phyloP scores from a whole-genome alignment of 2,797 vertebrate genomes.

The Hippoglossus hippoglossus region DNA sequence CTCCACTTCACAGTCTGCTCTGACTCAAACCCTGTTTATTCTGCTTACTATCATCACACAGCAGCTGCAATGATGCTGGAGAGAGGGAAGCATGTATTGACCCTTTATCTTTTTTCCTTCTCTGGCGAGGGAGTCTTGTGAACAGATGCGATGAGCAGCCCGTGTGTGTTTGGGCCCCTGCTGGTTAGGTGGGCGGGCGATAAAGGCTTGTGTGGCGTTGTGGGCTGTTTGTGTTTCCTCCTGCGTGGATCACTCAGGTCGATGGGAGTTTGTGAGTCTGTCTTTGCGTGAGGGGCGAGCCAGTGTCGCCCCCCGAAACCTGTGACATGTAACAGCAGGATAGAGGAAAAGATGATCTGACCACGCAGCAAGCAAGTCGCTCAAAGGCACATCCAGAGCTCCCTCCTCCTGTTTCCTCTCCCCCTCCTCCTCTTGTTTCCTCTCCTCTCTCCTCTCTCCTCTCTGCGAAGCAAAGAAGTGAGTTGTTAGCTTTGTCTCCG shows the following conservation, averaged over 20 bases:
- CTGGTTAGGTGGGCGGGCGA: conserved; percentile 64
- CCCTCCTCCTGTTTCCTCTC: conserved; percentile 3
- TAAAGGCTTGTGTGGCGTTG: conserved; percentile 49
- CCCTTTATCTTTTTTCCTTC: not conserved
- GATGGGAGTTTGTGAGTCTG: conserved; percentile 32
- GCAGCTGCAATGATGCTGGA: conserved; percentile 5
- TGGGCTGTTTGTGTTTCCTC: conserved; percentile 22
- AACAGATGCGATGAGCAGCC: conserved; percentile 74
- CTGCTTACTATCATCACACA: not conserved
- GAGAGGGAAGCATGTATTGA: conserved; percentile 19
- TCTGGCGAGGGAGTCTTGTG: conserved; percentile 45
- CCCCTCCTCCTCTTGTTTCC: not conserved
- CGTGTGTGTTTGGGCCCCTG: conserved; percentile 63
- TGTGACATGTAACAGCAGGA: conserved; percentile 43
- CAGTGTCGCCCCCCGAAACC: too few species aligned
- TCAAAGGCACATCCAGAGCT: not conserved
- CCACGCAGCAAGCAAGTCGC: conserved; percentile 9
- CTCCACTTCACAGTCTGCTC: not conserved
- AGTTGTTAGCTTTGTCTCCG: not conserved
- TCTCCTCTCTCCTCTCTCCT: not conserved
- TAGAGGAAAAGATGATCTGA: conserved; percentile 26
- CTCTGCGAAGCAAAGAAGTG: not conserved
- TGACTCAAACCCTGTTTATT: not conserved
- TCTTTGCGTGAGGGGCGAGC: not conserved
- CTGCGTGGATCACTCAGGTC: conserved; percentile 44